These are phyloP conservation scores for Amblyjoppa fuscipennis DNA, from an alignment of 2,888 invertebrate species.

Conservation along the genomic window DNA sequence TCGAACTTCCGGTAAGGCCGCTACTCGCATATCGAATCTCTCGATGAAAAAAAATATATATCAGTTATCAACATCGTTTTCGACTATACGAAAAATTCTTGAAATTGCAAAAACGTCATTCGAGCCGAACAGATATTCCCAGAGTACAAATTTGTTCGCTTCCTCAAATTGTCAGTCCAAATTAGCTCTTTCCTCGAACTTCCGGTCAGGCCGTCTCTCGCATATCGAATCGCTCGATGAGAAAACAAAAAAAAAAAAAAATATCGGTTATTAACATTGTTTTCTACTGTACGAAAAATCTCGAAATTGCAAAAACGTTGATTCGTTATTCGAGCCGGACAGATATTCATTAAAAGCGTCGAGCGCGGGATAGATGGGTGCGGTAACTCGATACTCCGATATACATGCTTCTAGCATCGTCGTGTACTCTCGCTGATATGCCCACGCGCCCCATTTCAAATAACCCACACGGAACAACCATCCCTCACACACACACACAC, in stretches of 20 bases:
- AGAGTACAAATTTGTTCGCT: no score
- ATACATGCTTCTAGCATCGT: constrained; percentile 24
- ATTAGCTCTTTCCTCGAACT: neutral
- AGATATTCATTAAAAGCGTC: neutral
- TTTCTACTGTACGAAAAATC: neutral
- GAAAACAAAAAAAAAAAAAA: no score
- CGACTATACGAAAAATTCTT: neutral
- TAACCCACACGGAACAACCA: neutral
- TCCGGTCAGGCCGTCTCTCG: neutral
- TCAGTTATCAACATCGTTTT: neutral
- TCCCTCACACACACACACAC: neutral
- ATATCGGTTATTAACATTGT: neutral
- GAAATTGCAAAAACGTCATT: neutral
- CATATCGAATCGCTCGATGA: neutral
- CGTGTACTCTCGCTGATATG: neutral
- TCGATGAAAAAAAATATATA: neutral
- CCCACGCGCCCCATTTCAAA: constrained; percentile 25
- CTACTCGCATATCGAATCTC: neutral
- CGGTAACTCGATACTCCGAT: constrained; percentile 21
- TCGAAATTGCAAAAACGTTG: neutral
- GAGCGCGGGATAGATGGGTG: neutral
- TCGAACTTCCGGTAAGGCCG: neutral
- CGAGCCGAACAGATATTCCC: neutral
- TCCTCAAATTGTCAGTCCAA: no score
- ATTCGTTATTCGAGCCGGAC: neutral